Evolutionary conservation across 2,797 vertebrate genomes (phyloP).

Genomic region (Adrianichthys oophorus): DNA sequence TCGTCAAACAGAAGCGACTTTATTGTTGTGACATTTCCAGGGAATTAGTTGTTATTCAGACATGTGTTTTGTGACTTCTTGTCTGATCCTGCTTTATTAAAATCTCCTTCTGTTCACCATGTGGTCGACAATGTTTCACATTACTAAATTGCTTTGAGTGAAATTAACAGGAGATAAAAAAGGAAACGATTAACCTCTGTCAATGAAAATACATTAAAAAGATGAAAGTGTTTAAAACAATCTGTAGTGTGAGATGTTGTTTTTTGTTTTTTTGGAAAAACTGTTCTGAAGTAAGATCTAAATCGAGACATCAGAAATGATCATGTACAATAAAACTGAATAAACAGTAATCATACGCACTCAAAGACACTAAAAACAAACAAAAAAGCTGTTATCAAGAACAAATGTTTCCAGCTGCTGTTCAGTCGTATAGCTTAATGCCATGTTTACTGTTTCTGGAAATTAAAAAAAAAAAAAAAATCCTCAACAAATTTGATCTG

Average conservation of each 20-base stretch:
- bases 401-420: too few species aligned
- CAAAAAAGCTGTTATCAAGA: too few species aligned
- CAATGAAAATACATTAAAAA: not conserved
- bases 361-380: too few species aligned
- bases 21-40: slow-evolving; percentile 74
- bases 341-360: too few species aligned
- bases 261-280: too few species aligned
- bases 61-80: slow-evolving; percentile 64
- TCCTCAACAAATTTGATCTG: too few species aligned
- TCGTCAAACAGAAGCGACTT: slow-evolving; percentile 66
- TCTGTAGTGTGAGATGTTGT: too few species aligned
- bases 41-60: slow-evolving; percentile 71
- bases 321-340: not conserved
- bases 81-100: slow-evolving; percentile 68
- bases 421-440: too few species aligned
- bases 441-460: too few species aligned
- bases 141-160: slow-evolving; percentile 28
- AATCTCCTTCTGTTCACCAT: slow-evolving; percentile 28
- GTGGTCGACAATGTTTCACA: slow-evolving; percentile 25
- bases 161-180: slow-evolving; percentile 19
- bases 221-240: too few species aligned
- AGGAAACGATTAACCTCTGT: slow-evolving; percentile 15
- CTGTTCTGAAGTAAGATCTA: not conserved
- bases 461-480: too few species aligned
- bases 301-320: not conserved